Conservation (phyloP, 2,113 vertebrate genomes). For the Xenopus laevis region DNA sequence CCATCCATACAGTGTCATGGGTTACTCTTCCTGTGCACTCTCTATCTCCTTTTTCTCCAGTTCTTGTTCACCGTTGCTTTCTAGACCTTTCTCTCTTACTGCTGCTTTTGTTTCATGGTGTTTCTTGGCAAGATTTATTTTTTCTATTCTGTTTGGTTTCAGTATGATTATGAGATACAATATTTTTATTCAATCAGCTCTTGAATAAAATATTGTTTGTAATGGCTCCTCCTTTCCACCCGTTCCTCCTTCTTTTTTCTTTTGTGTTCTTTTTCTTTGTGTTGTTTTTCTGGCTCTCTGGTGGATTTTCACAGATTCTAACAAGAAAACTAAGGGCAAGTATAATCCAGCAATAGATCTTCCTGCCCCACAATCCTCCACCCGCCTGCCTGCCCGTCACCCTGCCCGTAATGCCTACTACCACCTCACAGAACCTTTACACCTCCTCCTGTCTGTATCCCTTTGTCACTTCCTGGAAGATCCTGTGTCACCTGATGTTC, state of each 20-base stretch:
- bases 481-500: conserved; percentile 45
- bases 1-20: too few species aligned
- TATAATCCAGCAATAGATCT: conserved; percentile 85
- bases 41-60: neutral
- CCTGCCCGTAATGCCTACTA: conserved; percentile 68
- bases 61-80: neutral
- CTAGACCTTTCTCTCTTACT: conserved; percentile 5
- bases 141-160: conserved; percentile 67
- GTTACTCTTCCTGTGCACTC: neutral
- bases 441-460: conserved; percentile 50
- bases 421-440: conserved; percentile 63
- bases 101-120: conserved; percentile 62
- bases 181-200: conserved; percentile 99
- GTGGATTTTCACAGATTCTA: conserved; percentile 97
- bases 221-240: conserved; percentile 86
- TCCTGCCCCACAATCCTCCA: conserved; percentile 64
- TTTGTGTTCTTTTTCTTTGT: conserved; percentile 83
- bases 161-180: conserved; percentile 92
- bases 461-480: conserved; percentile 53
- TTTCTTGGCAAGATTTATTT: conserved; percentile 66
- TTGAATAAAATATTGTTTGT: conserved; percentile 99
- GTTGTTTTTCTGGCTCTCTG: conserved; percentile 99
- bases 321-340: conserved; percentile 93
- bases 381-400: conserved; percentile 67
- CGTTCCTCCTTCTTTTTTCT: conserved; percentile 93